phyloP scores from a whole-genome alignment of 2,113 vertebrate genomes.

The Hyaena hyaena region DNA sequence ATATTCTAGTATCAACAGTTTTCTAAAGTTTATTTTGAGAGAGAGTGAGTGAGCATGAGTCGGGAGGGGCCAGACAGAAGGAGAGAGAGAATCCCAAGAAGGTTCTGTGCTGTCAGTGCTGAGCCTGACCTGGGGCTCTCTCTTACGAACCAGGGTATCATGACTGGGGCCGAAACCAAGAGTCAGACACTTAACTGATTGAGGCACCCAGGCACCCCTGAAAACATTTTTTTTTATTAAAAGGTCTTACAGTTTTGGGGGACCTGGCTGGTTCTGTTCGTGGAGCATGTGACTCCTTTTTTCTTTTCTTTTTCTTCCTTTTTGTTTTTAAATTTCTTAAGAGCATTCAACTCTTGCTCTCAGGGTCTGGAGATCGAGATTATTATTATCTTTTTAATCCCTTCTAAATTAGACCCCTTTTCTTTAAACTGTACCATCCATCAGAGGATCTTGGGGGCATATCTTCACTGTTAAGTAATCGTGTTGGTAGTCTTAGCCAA shows the following conservation, averaged over 20 bases:
- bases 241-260: not conserved
- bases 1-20: not conserved
- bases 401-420: not conserved
- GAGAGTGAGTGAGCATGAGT: too few species aligned
- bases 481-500: conserved; percentile 4
- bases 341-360: not conserved
- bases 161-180: too few species aligned
- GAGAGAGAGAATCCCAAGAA: too few species aligned
- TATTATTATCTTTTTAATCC: not conserved
- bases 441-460: not conserved
- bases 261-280: not conserved
- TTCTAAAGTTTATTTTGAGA: too few species aligned
- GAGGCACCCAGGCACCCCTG: too few species aligned
- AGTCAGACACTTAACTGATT: too few species aligned
- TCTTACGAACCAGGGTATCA: too few species aligned
- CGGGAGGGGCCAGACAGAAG: too few species aligned
- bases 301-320: too few species aligned
- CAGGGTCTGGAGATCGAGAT: not conserved
- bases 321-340: too few species aligned
- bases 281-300: not conserved
- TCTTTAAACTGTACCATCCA: not conserved
- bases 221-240: conserved; percentile 18
- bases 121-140: too few species aligned
- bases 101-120: too few species aligned
- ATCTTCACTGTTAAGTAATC: not conserved